Evolutionary conservation across 2,888 invertebrate species (phyloP), one percentile per base, ranked within the genome.

Genomic region (Thera obeliscata): DNA sequence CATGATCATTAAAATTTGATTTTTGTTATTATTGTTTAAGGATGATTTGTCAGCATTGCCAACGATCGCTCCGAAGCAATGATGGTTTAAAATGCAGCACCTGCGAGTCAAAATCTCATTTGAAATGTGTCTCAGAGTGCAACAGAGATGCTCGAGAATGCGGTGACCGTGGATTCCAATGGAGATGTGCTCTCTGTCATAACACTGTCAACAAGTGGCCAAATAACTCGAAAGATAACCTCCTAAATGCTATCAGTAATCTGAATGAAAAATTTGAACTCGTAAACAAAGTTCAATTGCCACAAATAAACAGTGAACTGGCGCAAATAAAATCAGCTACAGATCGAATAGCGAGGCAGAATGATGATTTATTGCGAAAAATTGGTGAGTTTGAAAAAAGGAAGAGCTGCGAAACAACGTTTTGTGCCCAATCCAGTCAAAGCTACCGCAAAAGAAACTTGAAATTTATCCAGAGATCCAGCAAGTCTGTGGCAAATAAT

Each of bases 271-370:
- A 90, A 76, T 82, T 91, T 69, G 90, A 91, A 67, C 71, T 88
- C 2, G 82, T 91, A 0, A 90, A 87, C 71, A 90, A 89, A 80
- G 84, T 89, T 60, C 91, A 91, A 73, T 70, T 91, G 36, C 90
- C 91, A 0, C 89, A 87, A 75, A 60, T 91, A 56, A 87, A 82
- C 66, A 83, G 78, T 54, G 90, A 90, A 60, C 70, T 91, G 56
- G 67, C 80, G 3, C 81, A 87, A 12, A 75, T 91, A 7, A 90
- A 87, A 81, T 67, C 71, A 12, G 72, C 82, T 1, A 79, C 87
- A 2, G 87, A 89, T 54, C 80, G 78, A 12, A 82, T 91, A 49
- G 72, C 77, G 1, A 83, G 83, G 67, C 91, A 91, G 73, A 90
- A 90, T 65, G 86, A 87, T 11, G 77, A 83, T 41, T 84, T 91